phyloP scores from a whole-genome alignment of 1,140 invertebrate genomes.

The Laodelphax striatellus region DNA sequence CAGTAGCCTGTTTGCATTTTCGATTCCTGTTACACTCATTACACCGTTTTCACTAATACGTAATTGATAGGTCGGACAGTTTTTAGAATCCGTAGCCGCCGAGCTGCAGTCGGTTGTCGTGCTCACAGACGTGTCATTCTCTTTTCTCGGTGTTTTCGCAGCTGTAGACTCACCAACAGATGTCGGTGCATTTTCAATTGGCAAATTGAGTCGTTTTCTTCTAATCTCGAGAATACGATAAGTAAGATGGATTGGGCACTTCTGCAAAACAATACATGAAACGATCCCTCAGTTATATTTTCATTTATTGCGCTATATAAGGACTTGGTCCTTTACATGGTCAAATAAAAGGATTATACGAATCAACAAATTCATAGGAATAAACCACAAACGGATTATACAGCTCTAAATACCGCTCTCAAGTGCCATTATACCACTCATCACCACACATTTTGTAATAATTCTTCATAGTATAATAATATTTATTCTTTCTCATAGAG shows the following conservation, averaged over 20 bases:
- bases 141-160: background rate
- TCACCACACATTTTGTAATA: too few relatives aligned
- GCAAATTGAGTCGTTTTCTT: slow-evolving; percentile 33
- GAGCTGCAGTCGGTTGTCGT: slow-evolving; percentile 18
- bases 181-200: background rate
- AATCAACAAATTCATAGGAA: too few relatives aligned
- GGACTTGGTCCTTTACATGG: too few relatives aligned
- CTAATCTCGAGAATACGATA: slow-evolving; percentile 49
- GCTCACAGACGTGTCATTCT: background rate
- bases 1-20: background rate
- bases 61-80: slow-evolving; percentile 40
- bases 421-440: too few relatives aligned
- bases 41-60: slow-evolving; percentile 57
- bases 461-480: too few relatives aligned
- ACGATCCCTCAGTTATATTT: background rate
- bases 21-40: slow-evolving; percentile 47
- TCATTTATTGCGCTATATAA: too few relatives aligned
- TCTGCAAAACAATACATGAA: slow-evolving; percentile 35
- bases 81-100: slow-evolving; percentile 40
- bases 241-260: slow-evolving; percentile 43
- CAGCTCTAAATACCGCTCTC: too few relatives aligned
- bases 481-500: too few relatives aligned
- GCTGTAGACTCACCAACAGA: background rate
- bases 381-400: too few relatives aligned
- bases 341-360: too few relatives aligned